Conservation (phyloP, 2,113 vertebrate genomes). For the Axis porcinus region DNA sequence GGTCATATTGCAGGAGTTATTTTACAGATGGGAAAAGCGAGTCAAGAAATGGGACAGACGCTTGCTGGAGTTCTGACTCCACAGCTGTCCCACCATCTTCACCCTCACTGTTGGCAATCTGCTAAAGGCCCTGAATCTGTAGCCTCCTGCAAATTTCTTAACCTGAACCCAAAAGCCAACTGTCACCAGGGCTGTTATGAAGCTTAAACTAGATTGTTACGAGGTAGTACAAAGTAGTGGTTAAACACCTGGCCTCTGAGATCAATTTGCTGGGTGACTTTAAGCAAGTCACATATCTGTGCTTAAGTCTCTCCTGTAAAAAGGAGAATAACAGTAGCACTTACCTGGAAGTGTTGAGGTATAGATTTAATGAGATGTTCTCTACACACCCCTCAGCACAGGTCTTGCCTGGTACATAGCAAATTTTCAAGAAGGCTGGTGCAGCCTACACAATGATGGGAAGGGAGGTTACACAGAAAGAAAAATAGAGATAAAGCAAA, state of each 20-base stretch:
- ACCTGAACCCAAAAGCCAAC: neutral
- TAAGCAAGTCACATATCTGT: neutral
- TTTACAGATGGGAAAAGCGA: neutral
- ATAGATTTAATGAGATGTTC: neutral
- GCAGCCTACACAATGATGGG: neutral
- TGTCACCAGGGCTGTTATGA: neutral
- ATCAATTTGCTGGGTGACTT: neutral
- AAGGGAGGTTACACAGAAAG: neutral
- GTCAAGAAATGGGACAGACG: neutral
- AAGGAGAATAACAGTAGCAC: neutral
- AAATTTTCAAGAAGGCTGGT: neutral
- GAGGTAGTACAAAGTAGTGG: neutral
- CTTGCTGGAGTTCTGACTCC: neutral
- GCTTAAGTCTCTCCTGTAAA: neutral
- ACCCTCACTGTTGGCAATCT: neutral
- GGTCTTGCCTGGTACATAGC: neutral
- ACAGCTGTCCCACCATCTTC: neutral
- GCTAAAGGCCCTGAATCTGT: neutral
- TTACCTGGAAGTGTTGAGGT: neutral
- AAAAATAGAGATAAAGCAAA: neutral
- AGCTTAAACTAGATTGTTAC: neutral
- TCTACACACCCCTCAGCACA: neutral
- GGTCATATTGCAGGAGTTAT: neutral
- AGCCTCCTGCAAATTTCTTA: neutral
- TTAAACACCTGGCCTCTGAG: neutral